A percentile compares a stretch with the other conserved stretches of the same genome.
Evolutionary conservation across 2,113 vertebrate genomes (phyloP).

Genomic region (Microtus montanus): DNA sequence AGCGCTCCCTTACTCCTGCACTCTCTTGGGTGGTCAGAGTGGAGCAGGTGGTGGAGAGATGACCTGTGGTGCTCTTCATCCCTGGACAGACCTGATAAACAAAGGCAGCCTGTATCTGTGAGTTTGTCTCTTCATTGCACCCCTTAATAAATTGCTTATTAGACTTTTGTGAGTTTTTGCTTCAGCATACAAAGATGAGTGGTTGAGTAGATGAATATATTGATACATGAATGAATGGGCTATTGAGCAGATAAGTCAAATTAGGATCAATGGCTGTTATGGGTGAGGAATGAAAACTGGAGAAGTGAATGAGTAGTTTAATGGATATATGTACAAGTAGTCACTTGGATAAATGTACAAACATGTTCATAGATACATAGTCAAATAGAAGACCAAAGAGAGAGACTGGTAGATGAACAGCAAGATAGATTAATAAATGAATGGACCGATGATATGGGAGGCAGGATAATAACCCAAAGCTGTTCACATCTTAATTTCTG

Average conservation of each 20-base stretch:
- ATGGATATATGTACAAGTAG: not conserved
- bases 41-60: no score
- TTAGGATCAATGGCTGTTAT: conserved; percentile 20
- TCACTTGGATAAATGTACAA: not conserved
- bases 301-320: not conserved
- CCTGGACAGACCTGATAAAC: no score
- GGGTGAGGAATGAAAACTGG: not conserved
- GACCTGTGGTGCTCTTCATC: no score
- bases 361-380: not conserved
- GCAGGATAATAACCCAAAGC: conserved; percentile 16
- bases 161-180: no score
- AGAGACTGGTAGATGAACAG: not conserved
- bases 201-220: not conserved
- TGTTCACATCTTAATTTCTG: not conserved
- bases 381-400: not conserved
- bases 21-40: no score
- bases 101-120: no score
- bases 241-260: conserved; percentile 39
- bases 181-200: not conserved
- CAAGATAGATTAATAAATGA: conserved; percentile 1
- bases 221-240: conserved; percentile 1
- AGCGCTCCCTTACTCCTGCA: no score
- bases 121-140: no score
- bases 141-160: no score
- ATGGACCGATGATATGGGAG: not conserved